These are phyloP conservation scores for Syncerus caffer DNA, from an alignment of 2,797 vertebrate genomes.

Conservation along the genomic window DNA sequence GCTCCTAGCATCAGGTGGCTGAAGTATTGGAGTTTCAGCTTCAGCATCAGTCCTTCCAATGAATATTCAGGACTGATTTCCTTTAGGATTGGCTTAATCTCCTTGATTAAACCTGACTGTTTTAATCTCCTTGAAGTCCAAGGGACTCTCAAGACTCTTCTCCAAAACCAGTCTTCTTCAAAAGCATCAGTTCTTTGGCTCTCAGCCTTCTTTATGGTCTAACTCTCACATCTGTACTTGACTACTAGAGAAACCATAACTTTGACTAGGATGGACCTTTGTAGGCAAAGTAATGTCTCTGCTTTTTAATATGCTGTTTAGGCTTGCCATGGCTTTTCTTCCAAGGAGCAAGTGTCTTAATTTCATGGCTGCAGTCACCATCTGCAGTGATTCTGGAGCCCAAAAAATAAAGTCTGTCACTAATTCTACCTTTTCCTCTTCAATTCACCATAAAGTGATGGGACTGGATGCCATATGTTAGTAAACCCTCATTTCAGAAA, in stretches of 20 bases:
- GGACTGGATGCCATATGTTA: accelerated
- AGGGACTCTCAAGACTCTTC: neutral
- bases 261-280: neutral
- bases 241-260: neutral
- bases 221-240: neutral
- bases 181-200: neutral
- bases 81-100: neutral
- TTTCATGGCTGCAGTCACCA: neutral
- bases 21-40: neutral
- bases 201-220: neutral
- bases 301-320: neutral
- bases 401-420: neutral
- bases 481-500: neutral
- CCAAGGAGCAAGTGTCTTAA: neutral
- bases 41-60: neutral
- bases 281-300: neutral
- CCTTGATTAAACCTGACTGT: neutral
- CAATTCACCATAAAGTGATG: neutral
- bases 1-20: neutral
- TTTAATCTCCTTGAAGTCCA: neutral
- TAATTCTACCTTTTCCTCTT: neutral
- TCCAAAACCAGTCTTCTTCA: neutral
- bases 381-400: neutral
- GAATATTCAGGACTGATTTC: neutral
- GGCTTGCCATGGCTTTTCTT: neutral